Percentiles rank a stretch among this genome's conserved stretches.
Evolutionary conservation across 2,888 invertebrate species (phyloP).

Genomic region (Tortricodes alternella): DNA sequence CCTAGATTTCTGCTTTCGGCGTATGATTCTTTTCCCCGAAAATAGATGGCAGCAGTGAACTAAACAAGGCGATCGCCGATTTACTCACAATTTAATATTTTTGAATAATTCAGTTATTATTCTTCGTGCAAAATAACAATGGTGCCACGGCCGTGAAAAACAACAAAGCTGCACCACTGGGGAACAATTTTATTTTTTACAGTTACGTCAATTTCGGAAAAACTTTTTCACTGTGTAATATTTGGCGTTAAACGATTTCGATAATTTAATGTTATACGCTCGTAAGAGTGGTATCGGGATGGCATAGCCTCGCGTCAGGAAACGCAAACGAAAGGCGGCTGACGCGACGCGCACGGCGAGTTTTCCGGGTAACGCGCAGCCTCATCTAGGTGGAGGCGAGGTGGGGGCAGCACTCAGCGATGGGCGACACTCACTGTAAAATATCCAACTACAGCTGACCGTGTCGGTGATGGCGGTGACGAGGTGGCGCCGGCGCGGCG

Average conservation of each 20-base stretch:
- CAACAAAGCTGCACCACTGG: slow-evolving; percentile 6
- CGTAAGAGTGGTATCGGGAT: slow-evolving; percentile 34
- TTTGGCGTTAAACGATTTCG: neutral
- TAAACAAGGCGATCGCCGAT: slow-evolving; percentile 44
- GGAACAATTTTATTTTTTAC: neutral
- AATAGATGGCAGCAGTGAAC: slow-evolving; percentile 69
- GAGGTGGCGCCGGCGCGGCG: slow-evolving; percentile 68
- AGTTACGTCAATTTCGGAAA: neutral
- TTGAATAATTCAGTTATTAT: neutral
- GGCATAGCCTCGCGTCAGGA: slow-evolving; percentile 40
- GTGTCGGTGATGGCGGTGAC: slow-evolving; percentile 85
- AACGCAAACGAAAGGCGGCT: slow-evolving; percentile 40
- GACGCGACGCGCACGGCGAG: slow-evolving; percentile 44
- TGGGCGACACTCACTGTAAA: slow-evolving; percentile 85
- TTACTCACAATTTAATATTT: slow-evolving; percentile 1
- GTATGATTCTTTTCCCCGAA: slow-evolving; percentile 58
- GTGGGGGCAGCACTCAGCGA: slow-evolving; percentile 31
- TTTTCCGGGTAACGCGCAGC: slow-evolving; percentile 34
- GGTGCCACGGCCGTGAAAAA: neutral
- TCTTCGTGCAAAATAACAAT: slow-evolving; percentile 2
- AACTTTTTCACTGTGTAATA: neutral
- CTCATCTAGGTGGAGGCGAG: slow-evolving; percentile 31
- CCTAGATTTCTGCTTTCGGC: slow-evolving; percentile 72
- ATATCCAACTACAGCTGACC: slow-evolving; percentile 89
- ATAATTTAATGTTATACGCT: slow-evolving; percentile 28